These are phyloP conservation scores for Physocephala rufipes DNA, from an alignment of 2,888 invertebrate genomes.

Conservation along the genomic window DNA sequence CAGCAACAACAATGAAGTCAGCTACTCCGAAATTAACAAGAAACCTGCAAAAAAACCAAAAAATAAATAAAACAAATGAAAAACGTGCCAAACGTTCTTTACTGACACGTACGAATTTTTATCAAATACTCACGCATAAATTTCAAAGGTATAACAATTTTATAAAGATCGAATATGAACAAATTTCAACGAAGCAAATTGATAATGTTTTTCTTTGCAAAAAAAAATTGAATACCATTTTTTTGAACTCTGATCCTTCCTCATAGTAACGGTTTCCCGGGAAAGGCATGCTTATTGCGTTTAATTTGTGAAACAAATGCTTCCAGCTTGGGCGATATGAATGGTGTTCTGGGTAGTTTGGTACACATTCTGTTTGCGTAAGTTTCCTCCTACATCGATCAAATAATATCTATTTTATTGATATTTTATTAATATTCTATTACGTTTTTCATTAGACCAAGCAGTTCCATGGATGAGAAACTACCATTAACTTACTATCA, in stretches of 20 bases:
- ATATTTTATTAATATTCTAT: background rate
- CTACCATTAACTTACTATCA: conserved; percentile 57
- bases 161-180: background rate
- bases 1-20: conserved; percentile 11
- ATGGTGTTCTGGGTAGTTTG: conserved; percentile 74
- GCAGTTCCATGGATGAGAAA: conserved; percentile 56
- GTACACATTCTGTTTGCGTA: conserved; percentile 76
- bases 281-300: conserved; percentile 71
- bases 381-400: no score
- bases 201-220: background rate
- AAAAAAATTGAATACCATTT: background rate
- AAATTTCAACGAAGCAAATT: background rate
- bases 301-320: conserved; percentile 74
- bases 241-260: background rate
- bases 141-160: conserved; percentile 50
- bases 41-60: conserved; percentile 2
- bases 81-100: conserved; percentile 46
- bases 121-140: conserved; percentile 57
- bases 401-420: background rate
- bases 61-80: conserved; percentile 6
- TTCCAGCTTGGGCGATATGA: conserved; percentile 60
- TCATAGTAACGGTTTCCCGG: conserved; percentile 64
- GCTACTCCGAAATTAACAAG: conserved; percentile 6
- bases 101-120: conserved; percentile 55
- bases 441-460: conserved; percentile 50